Evolutionary conservation across 1,140 invertebrate species (phyloP), one percentile per base, ranked within the genome.

Genomic region (Drosophila mayri): DNA sequence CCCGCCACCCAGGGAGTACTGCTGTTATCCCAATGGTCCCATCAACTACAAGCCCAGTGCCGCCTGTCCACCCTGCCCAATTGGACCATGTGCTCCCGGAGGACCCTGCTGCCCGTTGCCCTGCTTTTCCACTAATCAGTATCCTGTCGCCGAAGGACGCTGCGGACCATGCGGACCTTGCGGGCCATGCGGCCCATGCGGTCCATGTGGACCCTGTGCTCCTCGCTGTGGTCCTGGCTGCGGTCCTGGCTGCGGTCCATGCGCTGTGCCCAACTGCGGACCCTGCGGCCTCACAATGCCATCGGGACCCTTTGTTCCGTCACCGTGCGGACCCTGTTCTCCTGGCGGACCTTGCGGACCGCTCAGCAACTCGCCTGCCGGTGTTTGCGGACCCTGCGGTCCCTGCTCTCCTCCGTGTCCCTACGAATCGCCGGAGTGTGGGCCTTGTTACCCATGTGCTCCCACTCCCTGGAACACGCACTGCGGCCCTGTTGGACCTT

Each of bases 391-490:
- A 22, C 81, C 87, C 4, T 90, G 88, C 22, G 87, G 88, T n/a
- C 82, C 87, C 3, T 91, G 88, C 32, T 79, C 79, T 14, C 88
- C 88, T 9, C 81, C 88, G 1, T 91, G 88, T 58, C 88, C 88
- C 0, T 91, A 91, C 37, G 88, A 91, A 44, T 91, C 87, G 3
- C 88, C 88, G 0, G 88, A 91, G 54, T 91, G 88, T 54, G 87
- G 88, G 12, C 81, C 87, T 10, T 91, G 88, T 35, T 91, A 91
- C 63, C 88, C 88, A 2, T 91, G 88, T 38, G 76, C 88, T 10
- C 88, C 88, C 8, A 91, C 88, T 18, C 88, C 88, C 2, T 91
- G 88, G 88, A 91, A 91, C 52, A 91, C 88, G 5, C 88, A 91
- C 20, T 91, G 88, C 58, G 88, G 88, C 18, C 88, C 88, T 3